Evolutionary conservation across 2,797 vertebrate genomes (phyloP).

Genomic region (Botia kubotai): DNA sequence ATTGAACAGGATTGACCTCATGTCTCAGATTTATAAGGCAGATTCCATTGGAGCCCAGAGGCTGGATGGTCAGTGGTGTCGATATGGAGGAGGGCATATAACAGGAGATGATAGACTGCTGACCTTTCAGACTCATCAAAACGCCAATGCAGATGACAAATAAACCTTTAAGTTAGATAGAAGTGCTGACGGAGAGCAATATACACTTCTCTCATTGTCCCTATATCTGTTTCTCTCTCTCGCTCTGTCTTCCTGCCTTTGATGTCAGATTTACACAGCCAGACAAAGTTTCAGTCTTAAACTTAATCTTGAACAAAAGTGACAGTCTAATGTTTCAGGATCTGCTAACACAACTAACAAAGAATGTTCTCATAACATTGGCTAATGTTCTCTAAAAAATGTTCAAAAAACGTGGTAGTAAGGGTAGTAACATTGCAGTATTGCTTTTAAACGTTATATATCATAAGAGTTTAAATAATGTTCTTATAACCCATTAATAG

Average conservation of each 20-base stretch:
- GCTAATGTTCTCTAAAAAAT: too few relatives aligned
- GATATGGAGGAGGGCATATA: conserved; percentile 68
- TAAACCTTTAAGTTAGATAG: conserved; percentile 69
- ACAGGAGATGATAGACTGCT: conserved; percentile 74
- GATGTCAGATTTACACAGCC: conserved; percentile 1
- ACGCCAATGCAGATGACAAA: conserved; percentile 75
- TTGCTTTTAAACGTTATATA: too few relatives aligned
- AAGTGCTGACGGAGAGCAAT: conserved; percentile 71
- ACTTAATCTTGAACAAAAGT: not conserved
- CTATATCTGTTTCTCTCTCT: conserved; percentile 28
- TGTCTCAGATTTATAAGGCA: conserved; percentile 52
- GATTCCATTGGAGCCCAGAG: conserved; percentile 18
- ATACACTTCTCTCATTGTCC: conserved; percentile 41
- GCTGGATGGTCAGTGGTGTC: conserved; percentile 64
- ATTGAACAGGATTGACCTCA: conserved; percentile 59
- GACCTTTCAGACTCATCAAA: conserved; percentile 74
- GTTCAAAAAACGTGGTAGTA: too few relatives aligned
- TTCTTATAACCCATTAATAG: too few relatives aligned
- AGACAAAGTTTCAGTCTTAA: not conserved
- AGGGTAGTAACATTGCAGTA: too few relatives aligned
- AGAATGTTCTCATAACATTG: too few relatives aligned
- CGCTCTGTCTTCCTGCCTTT: conserved; percentile 13
- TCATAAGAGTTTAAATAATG: too few relatives aligned
- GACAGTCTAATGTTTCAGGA: not conserved
- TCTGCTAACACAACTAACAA: not conserved